A percentile compares a stretch with the other conserved stretches of the same genome.
These are phyloP conservation scores for Melanostoma scalare DNA, from an alignment of 2,888 invertebrate species.

Conservation along the genomic window DNA sequence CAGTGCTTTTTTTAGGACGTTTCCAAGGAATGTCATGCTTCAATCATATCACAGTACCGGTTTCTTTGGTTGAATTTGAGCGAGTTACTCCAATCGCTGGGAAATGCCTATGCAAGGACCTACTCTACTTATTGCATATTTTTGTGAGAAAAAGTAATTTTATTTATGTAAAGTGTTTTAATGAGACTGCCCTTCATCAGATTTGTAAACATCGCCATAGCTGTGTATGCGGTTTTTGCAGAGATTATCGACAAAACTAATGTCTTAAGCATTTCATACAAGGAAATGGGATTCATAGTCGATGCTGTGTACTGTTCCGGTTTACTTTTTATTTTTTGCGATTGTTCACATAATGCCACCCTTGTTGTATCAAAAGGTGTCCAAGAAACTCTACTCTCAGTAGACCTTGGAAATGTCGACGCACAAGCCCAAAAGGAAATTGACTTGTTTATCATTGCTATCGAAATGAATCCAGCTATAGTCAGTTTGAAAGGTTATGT, in stretches of 20 bases:
- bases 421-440: slow-evolving; percentile 86
- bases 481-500: slow-evolving; percentile 87
- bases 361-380: slow-evolving; percentile 86
- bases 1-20: slow-evolving; percentile 83
- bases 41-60: slow-evolving; percentile 85
- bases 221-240: slow-evolving; percentile 86
- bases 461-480: slow-evolving; percentile 88
- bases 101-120: slow-evolving; percentile 87
- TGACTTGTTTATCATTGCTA: slow-evolving; percentile 87
- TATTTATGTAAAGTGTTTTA: not conserved
- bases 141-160: slow-evolving; percentile 81
- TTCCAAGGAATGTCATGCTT: slow-evolving; percentile 83
- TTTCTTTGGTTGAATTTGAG: slow-evolving; percentile 86
- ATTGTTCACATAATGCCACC: slow-evolving; percentile 87
- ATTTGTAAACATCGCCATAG: slow-evolving; percentile 87
- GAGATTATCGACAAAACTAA: slow-evolving; percentile 85
- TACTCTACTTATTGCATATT: slow-evolving; percentile 87
- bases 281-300: slow-evolving; percentile 86
- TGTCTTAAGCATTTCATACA: slow-evolving; percentile 84
- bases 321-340: slow-evolving; percentile 86
- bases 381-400: slow-evolving; percentile 84
- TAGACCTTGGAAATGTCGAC: slow-evolving; percentile 85
- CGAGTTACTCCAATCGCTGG: slow-evolving; percentile 85
- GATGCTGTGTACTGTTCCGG: slow-evolving; percentile 85
- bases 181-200: slow-evolving; percentile 76